Evolutionary conservation across 2,797 vertebrate species (phyloP).

Genomic region (Dromococcyx pavoninus): DNA sequence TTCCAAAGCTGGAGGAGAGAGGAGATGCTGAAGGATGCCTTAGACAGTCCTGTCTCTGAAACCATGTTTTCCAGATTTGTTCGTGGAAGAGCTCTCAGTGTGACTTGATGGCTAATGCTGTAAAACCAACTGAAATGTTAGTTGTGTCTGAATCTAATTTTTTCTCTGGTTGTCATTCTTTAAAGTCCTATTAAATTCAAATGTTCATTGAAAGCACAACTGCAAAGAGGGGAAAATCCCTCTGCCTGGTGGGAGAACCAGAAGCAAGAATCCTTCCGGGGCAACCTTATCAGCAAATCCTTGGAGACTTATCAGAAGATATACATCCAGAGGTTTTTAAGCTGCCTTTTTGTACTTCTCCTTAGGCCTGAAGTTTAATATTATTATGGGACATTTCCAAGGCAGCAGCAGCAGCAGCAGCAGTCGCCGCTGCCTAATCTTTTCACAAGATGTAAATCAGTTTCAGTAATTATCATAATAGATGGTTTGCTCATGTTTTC

Average conservation of each 20-base stretch:
- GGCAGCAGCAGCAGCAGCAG: neutral
- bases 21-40: neutral
- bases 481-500: conserved; percentile 60
- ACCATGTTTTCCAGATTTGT: neutral
- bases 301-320: conserved; percentile 43
- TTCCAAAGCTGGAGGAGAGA: neutral
- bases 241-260: conserved; percentile 2
- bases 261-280: conserved; percentile 36
- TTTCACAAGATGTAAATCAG: conserved; percentile 69
- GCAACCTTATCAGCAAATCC: conserved; percentile 53
- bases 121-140: neutral
- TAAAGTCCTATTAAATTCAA: conserved; percentile 12
- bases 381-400: conserved; percentile 52
- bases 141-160: neutral
- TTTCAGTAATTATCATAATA: conserved; percentile 72
- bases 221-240: neutral
- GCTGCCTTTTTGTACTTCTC: conserved; percentile 53
- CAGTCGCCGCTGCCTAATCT: conserved; percentile 30
- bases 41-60: neutral
- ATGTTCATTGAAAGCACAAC: neutral
- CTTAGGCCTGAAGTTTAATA: conserved; percentile 57
- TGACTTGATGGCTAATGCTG: neutral
- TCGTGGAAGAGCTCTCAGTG: neutral
- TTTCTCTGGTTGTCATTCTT: neutral
- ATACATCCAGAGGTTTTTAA: conserved; percentile 42